Conservation (phyloP, 2,113 vertebrate species). For the Oreochromis spilurus region DNA sequence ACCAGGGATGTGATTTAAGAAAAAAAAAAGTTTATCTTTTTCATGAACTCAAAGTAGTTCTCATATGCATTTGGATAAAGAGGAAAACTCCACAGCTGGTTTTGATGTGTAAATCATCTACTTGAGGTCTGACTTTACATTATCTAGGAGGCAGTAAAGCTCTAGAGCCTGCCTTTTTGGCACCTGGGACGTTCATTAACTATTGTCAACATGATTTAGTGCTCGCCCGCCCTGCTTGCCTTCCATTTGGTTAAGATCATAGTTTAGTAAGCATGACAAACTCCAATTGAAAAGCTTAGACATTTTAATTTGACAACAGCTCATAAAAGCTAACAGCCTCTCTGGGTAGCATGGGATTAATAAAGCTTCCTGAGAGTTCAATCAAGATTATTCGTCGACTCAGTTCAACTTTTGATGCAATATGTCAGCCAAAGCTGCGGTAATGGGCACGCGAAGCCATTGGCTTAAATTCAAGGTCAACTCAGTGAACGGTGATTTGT, state of each 20-base stretch:
- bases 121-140: neutral
- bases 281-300: neutral
- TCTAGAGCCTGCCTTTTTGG: neutral
- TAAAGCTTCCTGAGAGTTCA: neutral
- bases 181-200: conserved; percentile 39
- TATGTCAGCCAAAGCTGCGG: neutral
- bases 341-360: neutral
- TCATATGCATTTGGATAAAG: neutral
- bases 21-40: neutral
- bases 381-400: neutral
- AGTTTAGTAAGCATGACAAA: conserved; percentile 10
- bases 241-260: conserved; percentile 23
- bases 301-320: conserved; percentile 22
- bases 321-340: conserved; percentile 9
- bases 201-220: conserved; percentile 49
- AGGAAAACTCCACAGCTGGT: neutral
- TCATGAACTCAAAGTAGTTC: neutral
- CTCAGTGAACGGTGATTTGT: neutral
- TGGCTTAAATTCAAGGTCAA: neutral
- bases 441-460: neutral
- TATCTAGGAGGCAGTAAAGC: neutral
- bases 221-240: neutral
- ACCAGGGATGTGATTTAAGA: conserved; percentile 8
- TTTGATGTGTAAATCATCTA: neutral
- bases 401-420: neutral